Base-by-base conservation (phyloP, 2,797 vertebrate genomes). In the Lates japonicus region DNA sequence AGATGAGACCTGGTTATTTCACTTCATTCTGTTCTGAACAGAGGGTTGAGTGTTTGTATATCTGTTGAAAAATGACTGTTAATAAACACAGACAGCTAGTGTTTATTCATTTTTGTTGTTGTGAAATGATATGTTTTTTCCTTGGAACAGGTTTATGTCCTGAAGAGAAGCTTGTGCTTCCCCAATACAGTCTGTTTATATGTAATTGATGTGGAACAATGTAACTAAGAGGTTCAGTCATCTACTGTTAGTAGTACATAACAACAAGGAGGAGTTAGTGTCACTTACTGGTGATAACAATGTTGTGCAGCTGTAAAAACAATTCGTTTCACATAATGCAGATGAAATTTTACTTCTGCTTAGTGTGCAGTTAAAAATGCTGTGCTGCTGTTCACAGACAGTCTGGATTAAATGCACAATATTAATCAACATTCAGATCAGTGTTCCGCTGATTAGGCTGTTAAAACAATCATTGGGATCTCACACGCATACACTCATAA, bases 51-150 rank as follows among this genome's bases (percentile, higher is more conserved):
- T 58, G 31, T 81, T 51, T 61, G 19, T 58, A 25, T 73, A 29
- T 64, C 37, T 19, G 70, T 52, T 59, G 68, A 70, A 63, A 76
- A 75, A 75, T 29, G 2, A 29, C 37, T 19, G 70, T 52, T 59
- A 70, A 70, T 70, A 76, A 75, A 75, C 59, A 74, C 25, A 39
- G 54, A 48, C 74, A 72, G 46, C 11, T 71, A 51, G 74, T 77
- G 55, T 65, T 70, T 62, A 78, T 74, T 71, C 13, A 70, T 84
- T 70, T 71, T 19, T 76, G 25, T 64, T 68, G 69, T 19, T 57
- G 68, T 66, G 67, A 39, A 55, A 67, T 71, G 31, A 49, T 62
- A 74, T 63, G 60, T 55, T 66, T 17, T 35, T 70, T 17, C 41
- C 16, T 52, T 71, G 2, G 31, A 74, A 71, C 17, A 63, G 42